Evolutionary conservation across 1,140 invertebrate genomes (phyloP), one percentile per base, ranked within the genome.

Genomic region (Monomorium pharaonis): DNA sequence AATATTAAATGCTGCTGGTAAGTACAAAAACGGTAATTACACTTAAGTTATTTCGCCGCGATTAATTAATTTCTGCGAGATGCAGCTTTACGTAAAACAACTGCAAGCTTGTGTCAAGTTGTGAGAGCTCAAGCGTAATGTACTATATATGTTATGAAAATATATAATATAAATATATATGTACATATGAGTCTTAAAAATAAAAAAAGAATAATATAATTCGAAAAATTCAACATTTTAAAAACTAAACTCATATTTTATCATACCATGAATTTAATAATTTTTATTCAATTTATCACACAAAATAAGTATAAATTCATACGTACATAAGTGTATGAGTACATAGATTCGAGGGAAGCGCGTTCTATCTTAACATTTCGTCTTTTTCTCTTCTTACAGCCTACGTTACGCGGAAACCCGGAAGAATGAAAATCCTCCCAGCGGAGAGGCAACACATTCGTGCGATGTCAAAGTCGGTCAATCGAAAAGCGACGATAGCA

Each of bases 381-480:
- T 9, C n/a, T 33, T 33, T 49, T 63, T n/a, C 14, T 16, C 5
- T 21, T 10, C 18, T 2, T 42, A 24, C 12, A 12, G 24, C 74
- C 24, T 60, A 76, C 18, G n/a, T 76, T 33, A 42, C 42, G 24
- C 42, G 58, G 27, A 60, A 76, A 76, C 14, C 16, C 18, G 2
- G 18, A 77, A 62, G 75, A 77, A 49, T n/a, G 14, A 63, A 49
- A 24, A 63, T 49, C 42, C 7, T 77, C 58, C 47, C 42, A 58
- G 14, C 21, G 7, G 24, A 27, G 24, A 76, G 14, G 16, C 37
- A 44, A 62, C 54, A 56, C 21, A n/a, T 76, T 76, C 37, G 54
- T 51, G 37, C 72, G 33, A 75, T 44, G 37, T 76, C 74, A 54
- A 42, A 63, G 62, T 65, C 63, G 63, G 63, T 67, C 63, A 67